A percentile compares a stretch with the other conserved stretches of the same genome.
Conservation (phyloP, 2,797 vertebrate species). For the Carduelis carduelis region DNA sequence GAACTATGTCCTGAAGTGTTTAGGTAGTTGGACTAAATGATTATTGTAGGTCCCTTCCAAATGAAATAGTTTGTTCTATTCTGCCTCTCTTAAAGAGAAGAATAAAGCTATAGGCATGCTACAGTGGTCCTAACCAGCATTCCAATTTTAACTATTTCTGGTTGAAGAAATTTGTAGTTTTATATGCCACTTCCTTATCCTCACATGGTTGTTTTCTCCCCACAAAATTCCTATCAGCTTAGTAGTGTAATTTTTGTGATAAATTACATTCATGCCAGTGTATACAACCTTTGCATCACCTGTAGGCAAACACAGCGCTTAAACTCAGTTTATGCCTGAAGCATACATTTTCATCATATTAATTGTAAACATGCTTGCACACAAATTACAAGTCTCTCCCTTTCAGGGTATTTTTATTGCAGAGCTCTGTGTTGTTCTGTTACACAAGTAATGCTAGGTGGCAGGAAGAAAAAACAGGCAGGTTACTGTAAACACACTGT, state of each 20-base stretch:
- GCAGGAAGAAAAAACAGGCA: background rate
- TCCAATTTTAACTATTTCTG: background rate
- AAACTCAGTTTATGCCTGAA: background rate
- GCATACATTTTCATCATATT: background rate
- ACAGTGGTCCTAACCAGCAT: background rate
- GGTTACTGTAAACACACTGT: background rate
- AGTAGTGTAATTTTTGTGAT: background rate
- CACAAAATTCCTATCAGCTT: background rate
- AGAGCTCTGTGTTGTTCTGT: background rate
- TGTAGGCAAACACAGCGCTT: background rate
- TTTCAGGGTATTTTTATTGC: background rate
- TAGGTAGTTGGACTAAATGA: background rate
- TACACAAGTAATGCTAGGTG: background rate
- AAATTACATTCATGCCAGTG: background rate
- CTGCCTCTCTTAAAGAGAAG: background rate
- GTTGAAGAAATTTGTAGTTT: background rate
- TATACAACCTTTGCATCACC: background rate
- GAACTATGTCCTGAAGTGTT: background rate
- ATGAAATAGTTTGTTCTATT: background rate
- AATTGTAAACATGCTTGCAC: background rate
- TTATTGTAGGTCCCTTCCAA: background rate
- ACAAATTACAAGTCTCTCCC: background rate
- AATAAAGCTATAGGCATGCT: background rate
- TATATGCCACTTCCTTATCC: background rate
- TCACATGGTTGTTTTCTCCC: background rate